Evolutionary conservation across 2,797 vertebrate genomes (phyloP), one percentile per base, ranked within the genome.

Genomic region (Botia kubotai): DNA sequence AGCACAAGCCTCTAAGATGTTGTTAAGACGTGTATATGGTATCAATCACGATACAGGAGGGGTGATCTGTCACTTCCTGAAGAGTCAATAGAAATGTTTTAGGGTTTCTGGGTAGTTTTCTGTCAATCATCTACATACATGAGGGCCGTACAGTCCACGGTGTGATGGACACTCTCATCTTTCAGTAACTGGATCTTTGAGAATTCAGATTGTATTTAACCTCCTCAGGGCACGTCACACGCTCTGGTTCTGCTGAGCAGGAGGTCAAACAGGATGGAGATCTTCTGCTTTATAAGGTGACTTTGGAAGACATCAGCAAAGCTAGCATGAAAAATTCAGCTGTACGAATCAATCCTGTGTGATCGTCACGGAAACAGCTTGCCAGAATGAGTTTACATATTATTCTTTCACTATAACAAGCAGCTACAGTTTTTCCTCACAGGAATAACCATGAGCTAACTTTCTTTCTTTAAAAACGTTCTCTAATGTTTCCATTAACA

Each of bases 371-470:
- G 71, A 75, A 58, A 74, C 66, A 65, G 39, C 55, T 65, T 71
- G 50, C 66, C 72, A 58, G 65, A 65, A 72, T 43, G 72, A 58
- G 72, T 79, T 55, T 71, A 50, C 77, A 80, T 71, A 58, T 63
- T 43, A 69, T 79, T 79, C 57, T 55, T 79, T 46, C 55, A 36
- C 75, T 57, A 50, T 80, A 71, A 76, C 72, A 76, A 76, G 60
- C 48, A 65, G 46, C 58, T 55, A 48, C 67, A 19, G 67, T 79
- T 72, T 72, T 60, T 26, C 69, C 73, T 77, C 75, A 77, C 63
- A 71, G 77, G 55, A 23, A 39, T 58, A 50, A 60, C 66, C 46
- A 66, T 48, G n/a, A 78, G 67, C 16, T 74, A 63, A 74, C 52
- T 36, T 74, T 29, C 48, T 55, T 19, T 48, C 1, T 46, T 46